Evolutionary conservation across 1,140 invertebrate genomes (phyloP).

Genomic region (Aphidius ervi): DNA sequence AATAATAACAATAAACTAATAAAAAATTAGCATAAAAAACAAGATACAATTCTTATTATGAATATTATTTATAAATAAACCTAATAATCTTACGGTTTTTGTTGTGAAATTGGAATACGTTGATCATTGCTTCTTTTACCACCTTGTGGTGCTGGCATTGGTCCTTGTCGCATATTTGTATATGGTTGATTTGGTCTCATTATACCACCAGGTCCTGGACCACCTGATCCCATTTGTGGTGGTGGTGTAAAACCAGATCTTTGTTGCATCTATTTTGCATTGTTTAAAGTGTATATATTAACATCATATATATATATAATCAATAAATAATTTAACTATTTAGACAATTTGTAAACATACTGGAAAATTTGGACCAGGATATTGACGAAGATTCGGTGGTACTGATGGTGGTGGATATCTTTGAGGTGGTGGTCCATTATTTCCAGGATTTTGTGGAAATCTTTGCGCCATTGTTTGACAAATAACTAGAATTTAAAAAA

Average conservation of each 20-base stretch:
- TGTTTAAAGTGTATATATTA: slow-evolving; percentile 6
- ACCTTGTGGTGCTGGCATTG: slow-evolving; percentile 55
- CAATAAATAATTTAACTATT: slow-evolving; percentile 15
- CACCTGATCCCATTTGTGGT: slow-evolving; percentile 51
- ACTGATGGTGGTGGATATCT: slow-evolving; percentile 58
- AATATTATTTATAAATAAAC: slow-evolving; percentile 28
- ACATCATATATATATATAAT: not conserved
- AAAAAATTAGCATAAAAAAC: slow-evolving; percentile 19
- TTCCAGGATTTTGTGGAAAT: slow-evolving; percentile 57
- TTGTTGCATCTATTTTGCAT: slow-evolving; percentile 48
- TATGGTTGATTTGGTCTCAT: slow-evolving; percentile 58
- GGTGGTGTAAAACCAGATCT: slow-evolving; percentile 55
- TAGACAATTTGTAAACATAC: slow-evolving; percentile 45
- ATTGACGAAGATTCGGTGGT: slow-evolving; percentile 58
- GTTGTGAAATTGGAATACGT: slow-evolving; percentile 59
- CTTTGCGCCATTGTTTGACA: slow-evolving; percentile 58
- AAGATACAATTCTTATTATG: not conserved
- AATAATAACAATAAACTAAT: slow-evolving; percentile 23
- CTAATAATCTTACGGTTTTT: slow-evolving; percentile 58
- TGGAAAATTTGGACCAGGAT: slow-evolving; percentile 60
- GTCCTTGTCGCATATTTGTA: slow-evolving; percentile 58
- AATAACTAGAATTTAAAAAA: not conserved
- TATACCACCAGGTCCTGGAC: slow-evolving; percentile 55
- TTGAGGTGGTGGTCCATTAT: slow-evolving; percentile 57
- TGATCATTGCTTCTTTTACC: slow-evolving; percentile 61